Percentiles rank a stretch among this genome's conserved stretches.
Evolutionary conservation across 2,113 vertebrate genomes (phyloP).

Genomic region (Clinocottus analis): DNA sequence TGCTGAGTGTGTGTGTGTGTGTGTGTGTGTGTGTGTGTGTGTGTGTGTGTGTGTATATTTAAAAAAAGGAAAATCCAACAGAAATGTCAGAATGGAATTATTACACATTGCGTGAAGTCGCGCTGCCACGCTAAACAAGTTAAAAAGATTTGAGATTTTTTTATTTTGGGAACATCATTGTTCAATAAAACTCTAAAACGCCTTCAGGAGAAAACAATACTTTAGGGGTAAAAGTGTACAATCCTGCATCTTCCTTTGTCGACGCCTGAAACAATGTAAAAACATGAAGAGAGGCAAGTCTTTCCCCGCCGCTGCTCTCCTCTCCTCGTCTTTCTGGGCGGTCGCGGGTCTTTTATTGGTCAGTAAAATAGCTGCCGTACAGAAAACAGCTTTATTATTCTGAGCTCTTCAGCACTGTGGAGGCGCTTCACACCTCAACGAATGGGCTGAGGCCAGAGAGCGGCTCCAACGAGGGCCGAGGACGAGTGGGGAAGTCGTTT

Average conservation of each 20-base stretch:
- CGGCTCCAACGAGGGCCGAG: background rate
- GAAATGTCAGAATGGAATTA: too few relatives aligned
- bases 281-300: too few relatives aligned
- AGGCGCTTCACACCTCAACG: conserved; percentile 1
- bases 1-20: conserved; percentile 16
- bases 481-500: background rate
- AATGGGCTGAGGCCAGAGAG: conserved; percentile 6
- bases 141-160: too few relatives aligned
- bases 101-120: too few relatives aligned
- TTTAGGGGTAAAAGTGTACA: background rate
- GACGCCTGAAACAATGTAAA: background rate
- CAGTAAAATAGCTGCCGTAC: conserved; percentile 25
- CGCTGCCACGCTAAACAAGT: too few relatives aligned
- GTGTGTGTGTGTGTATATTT: too few relatives aligned
- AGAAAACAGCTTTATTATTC: conserved; percentile 36
- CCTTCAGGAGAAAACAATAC: too few relatives aligned
- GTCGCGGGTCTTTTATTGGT: conserved; percentile 26
- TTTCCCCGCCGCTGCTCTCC: background rate
- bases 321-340: background rate
- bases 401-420: background rate
- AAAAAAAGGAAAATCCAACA: too few relatives aligned
- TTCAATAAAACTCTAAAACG: too few relatives aligned
- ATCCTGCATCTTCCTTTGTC: background rate
- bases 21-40: too few relatives aligned
- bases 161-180: too few relatives aligned